Conservation (phyloP, 2,888 invertebrate genomes). For the Byasa hedistus region DNA sequence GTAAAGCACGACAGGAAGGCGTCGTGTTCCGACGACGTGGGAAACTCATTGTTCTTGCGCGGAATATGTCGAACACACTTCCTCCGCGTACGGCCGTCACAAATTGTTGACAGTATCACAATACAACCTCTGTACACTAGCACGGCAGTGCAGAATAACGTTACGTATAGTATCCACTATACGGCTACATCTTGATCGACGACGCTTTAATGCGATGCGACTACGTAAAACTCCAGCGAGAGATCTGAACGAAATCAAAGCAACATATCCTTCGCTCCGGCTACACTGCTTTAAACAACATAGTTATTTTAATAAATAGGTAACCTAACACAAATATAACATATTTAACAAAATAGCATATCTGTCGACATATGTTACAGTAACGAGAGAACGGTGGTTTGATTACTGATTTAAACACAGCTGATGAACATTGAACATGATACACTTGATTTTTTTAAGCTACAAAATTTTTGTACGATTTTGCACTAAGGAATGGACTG, state of each 20-base stretch:
- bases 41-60: slow-evolving; percentile 53
- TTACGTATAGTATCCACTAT: not conserved
- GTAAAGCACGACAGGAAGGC: slow-evolving; percentile 39
- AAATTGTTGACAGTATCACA: slow-evolving; percentile 31
- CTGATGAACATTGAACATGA: not conserved
- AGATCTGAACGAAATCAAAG: too few relatives aligned
- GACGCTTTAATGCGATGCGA: not conserved
- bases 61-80: slow-evolving; percentile 48
- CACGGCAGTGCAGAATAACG: not conserved
- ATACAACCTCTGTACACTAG: slow-evolving; percentile 10
- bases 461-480: not conserved
- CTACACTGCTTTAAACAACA: too few relatives aligned
- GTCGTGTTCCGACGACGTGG: slow-evolving; percentile 40
- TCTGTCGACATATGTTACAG: too few relatives aligned
- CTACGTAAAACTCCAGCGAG: not conserved
- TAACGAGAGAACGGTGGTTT: not conserved
- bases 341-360: too few relatives aligned
- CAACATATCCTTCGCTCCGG: too few relatives aligned
- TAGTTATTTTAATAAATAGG: too few relatives aligned
- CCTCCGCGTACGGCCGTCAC: slow-evolving; percentile 40
- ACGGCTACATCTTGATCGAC: not conserved
- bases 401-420: not conserved
- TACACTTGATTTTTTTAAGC: not conserved
- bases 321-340: too few relatives aligned
- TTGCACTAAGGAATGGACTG: not conserved